Percentiles rank a stretch among this genome's conserved stretches.
phyloP scores from a whole-genome alignment of 2,113 vertebrate genomes.

The Cyprinodon tularosa region DNA sequence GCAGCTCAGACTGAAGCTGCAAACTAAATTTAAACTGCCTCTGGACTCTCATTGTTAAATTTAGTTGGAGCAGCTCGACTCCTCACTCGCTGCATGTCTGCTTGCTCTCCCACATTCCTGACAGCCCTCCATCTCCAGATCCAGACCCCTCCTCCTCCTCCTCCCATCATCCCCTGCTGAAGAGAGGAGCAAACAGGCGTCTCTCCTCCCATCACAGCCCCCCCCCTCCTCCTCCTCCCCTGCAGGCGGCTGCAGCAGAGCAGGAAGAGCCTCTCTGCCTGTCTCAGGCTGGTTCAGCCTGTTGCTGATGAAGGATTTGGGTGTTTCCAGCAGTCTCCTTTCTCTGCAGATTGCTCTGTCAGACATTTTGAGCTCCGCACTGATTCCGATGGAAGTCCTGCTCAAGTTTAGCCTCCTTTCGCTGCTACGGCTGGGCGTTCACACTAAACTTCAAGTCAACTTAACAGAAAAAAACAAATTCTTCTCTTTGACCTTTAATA shows the following conservation, averaged over 20 bases:
- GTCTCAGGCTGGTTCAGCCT: conserved; percentile 45
- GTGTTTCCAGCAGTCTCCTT: conserved; percentile 33
- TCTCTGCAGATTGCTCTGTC: conserved; percentile 19
- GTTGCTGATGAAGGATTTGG: conserved; percentile 51
- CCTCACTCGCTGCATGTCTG: conserved; percentile 17
- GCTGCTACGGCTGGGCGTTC: background rate
- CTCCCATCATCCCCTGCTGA: conserved; percentile 55
- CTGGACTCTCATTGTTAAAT: conserved; percentile 49
- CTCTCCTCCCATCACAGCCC: conserved; percentile 57
- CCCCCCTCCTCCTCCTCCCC: conserved; percentile 21
- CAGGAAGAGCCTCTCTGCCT: conserved; percentile 39
- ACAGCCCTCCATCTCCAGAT: conserved; percentile 61
- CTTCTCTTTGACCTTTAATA: background rate
- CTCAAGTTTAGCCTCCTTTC: background rate
- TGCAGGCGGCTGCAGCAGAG: conserved; percentile 47
- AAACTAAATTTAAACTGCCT: conserved; percentile 49
- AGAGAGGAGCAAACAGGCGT: conserved; percentile 45
- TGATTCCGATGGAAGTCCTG: conserved; percentile 12
- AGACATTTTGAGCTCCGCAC: conserved; percentile 14
- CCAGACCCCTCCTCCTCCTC: conserved; percentile 60
- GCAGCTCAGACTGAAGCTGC: conserved; percentile 6
- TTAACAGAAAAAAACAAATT: background rate
- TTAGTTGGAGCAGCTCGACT: conserved; percentile 33
- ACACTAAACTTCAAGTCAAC: background rate
- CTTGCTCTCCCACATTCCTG: conserved; percentile 63